Conservation (phyloP, 2,113 vertebrate species). For the Alethe castanea region DNA sequence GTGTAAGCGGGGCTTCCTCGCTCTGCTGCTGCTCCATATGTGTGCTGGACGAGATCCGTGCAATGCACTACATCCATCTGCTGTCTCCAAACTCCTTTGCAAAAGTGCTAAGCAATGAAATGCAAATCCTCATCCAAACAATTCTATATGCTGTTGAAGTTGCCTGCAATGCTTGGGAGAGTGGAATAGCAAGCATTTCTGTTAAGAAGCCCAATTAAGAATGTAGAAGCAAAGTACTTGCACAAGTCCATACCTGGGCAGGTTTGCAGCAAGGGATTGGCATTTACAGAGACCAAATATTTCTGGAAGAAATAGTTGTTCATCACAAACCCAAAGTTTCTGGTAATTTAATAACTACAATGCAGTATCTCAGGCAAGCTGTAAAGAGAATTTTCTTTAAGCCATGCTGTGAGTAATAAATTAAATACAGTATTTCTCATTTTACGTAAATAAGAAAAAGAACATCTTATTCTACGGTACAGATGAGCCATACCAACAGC, state of each 20-base stretch:
- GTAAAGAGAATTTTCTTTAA: slow-evolving; percentile 4
- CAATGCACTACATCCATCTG: slow-evolving; percentile 18
- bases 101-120: not conserved
- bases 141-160: not conserved
- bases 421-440: slow-evolving; percentile 40
- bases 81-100: not conserved
- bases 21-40: not conserved
- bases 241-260: not conserved
- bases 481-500: slow-evolving; percentile 31
- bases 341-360: not conserved
- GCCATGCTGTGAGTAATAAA: not conserved
- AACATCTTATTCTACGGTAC: not conserved
- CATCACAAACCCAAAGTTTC: not conserved
- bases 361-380: not conserved
- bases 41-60: not conserved
- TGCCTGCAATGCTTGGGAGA: not conserved
- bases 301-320: not conserved
- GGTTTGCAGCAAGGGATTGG: not conserved
- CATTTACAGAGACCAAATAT: not conserved
- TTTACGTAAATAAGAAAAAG: not conserved
- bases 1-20: not conserved
- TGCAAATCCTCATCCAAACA: not conserved
- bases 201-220: not conserved
- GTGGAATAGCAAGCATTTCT: not conserved
- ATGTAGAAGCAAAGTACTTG: not conserved